Conservation (phyloP, 2,888 invertebrate species). For the Chelonus formosanus region DNA sequence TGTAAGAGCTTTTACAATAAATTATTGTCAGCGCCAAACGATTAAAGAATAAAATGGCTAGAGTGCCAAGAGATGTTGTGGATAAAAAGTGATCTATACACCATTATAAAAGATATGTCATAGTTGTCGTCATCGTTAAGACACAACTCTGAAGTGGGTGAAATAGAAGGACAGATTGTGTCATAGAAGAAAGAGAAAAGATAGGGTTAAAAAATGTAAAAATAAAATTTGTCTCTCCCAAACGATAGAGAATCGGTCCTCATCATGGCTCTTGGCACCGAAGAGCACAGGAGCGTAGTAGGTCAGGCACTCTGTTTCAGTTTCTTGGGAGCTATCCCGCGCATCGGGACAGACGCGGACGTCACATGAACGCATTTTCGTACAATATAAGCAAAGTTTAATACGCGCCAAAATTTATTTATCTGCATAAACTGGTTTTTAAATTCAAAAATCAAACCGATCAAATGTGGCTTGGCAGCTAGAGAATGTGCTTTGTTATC, state of each 20-base stretch:
- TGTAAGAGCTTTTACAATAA: no score
- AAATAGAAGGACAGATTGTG: slow-evolving; percentile 13
- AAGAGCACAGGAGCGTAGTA: slow-evolving; percentile 44
- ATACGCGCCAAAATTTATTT: no score
- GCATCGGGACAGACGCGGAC: slow-evolving; percentile 37
- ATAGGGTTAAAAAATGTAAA: slow-evolving; percentile 25
- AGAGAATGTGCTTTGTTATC: no score
- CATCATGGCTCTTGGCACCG: slow-evolving; percentile 36
- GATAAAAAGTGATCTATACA: no score
- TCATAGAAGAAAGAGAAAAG: slow-evolving; percentile 15
- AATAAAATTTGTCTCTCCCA: slow-evolving; percentile 34
- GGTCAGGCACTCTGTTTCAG: slow-evolving; percentile 51
- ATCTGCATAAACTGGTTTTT: no score
- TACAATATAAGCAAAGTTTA: neutral
- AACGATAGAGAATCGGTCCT: slow-evolving; percentile 31
- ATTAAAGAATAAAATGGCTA: no score
- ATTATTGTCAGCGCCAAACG: no score
- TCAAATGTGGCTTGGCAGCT: no score
- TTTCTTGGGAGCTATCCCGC: slow-evolving; percentile 49
- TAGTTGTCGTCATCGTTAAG: slow-evolving; percentile 14
- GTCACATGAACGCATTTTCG: slow-evolving; percentile 19
- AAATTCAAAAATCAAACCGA: no score
- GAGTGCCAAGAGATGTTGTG: no score
- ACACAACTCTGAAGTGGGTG: neutral
- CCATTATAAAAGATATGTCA: slow-evolving; percentile 5